Percentiles rank a stretch among this genome's conserved stretches.
Evolutionary conservation across 2,113 vertebrate genomes (phyloP).

Genomic region (Peromyscus leucopus): DNA sequence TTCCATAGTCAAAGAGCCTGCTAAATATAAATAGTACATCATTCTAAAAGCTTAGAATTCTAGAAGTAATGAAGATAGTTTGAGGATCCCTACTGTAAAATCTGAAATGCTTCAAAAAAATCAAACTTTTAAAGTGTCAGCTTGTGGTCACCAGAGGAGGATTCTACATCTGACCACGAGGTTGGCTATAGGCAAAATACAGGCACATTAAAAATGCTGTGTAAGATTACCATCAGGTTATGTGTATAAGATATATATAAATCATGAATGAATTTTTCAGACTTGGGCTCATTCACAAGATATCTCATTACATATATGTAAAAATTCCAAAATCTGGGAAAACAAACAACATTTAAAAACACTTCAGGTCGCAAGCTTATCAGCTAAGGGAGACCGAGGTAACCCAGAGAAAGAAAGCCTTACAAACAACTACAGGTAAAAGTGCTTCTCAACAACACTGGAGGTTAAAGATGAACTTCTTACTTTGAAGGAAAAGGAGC

Average conservation of each 20-base stretch:
- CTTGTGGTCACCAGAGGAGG: background rate
- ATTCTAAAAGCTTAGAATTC: background rate
- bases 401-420: background rate
- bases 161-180: background rate
- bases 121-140: background rate
- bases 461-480: background rate
- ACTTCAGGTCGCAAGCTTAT: background rate
- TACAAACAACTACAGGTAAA: background rate
- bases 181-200: background rate
- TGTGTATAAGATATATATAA: background rate
- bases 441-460: slow-evolving; percentile 22
- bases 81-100: background rate
- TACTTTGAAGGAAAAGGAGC: slow-evolving; percentile 1
- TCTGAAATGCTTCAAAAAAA: background rate
- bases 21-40: background rate
- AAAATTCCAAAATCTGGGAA: background rate
- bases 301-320: background rate
- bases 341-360: background rate
- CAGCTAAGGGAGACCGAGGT: background rate
- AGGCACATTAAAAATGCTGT: background rate
- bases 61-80: background rate
- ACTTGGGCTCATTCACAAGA: background rate
- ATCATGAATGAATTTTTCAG: background rate
- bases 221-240: background rate
- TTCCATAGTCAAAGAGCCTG: background rate